Percentiles rank a stretch among this genome's conserved stretches.
These are phyloP conservation scores for Astreopora myriophthalma DNA, from an alignment of 64 coral and sea anemone genomes.

Conservation along the genomic window DNA sequence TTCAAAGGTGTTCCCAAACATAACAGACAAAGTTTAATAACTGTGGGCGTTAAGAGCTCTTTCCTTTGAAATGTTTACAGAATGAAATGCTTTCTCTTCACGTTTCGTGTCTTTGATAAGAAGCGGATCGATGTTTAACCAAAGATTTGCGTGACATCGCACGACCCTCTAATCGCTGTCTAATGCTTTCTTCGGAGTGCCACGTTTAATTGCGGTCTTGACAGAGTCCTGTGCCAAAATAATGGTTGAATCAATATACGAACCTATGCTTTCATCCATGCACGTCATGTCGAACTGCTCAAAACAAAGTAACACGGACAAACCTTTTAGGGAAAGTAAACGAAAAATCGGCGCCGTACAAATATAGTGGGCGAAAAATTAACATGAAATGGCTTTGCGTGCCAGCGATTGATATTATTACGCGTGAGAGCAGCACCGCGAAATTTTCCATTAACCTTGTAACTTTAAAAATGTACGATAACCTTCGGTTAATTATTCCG, in stretches of 20 bases:
- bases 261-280: background rate
- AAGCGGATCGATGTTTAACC: background rate
- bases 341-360: background rate
- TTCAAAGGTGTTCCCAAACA: background rate
- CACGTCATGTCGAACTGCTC: background rate
- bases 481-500: background rate
- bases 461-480: background rate
- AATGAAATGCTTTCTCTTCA: background rate
- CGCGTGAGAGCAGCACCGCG: background rate
- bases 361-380: background rate
- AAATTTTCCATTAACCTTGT: background rate
- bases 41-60: background rate
- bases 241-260: constrained; percentile 37
- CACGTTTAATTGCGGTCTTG: background rate
- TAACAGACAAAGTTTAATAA: constrained; percentile 30
- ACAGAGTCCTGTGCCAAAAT: constrained; percentile 24
- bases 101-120: background rate
- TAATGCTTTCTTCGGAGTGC: background rate
- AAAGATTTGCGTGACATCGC: constrained; percentile 9
- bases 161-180: too few relatives aligned
- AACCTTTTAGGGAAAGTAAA: background rate
- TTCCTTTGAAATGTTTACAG: constrained; percentile 10
- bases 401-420: background rate
- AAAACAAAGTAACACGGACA: background rate
- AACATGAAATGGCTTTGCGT: background rate